A percentile compares a stretch with the other conserved stretches of the same genome.
Conservation (phyloP, 2,113 vertebrate genomes). For the Forbesichthys agassizii region DNA sequence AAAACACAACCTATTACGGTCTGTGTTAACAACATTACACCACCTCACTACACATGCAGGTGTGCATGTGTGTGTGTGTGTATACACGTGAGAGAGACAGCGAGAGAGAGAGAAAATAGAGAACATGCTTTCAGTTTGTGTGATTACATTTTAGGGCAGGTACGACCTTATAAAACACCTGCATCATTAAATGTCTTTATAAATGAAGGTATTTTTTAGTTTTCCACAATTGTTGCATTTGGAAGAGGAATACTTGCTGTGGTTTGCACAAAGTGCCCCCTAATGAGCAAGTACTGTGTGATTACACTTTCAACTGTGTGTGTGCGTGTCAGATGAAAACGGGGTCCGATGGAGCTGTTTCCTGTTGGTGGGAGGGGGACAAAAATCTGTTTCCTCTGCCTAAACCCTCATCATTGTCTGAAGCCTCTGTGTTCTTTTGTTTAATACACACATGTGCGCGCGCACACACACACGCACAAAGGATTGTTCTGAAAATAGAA, state of each 20-base stretch:
- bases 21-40: conserved; percentile 19
- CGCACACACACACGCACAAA: conserved; percentile 19
- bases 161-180: conserved; percentile 23
- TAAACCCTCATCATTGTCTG: conserved; percentile 66
- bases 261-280: conserved; percentile 45
- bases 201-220: conserved; percentile 46
- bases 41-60: conserved; percentile 4
- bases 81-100: not conserved
- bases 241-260: conserved; percentile 36
- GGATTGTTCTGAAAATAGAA: conserved; percentile 58
- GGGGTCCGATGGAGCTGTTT: conserved; percentile 67
- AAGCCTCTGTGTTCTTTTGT: conserved; percentile 57
- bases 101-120: not conserved
- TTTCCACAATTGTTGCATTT: conserved; percentile 42
- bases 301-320: conserved; percentile 13
- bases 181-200: conserved; percentile 4
- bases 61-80: conserved; percentile 3
- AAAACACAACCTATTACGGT: conserved; percentile 36
- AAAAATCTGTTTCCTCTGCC: conserved; percentile 72
- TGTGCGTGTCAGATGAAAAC: conserved; percentile 38
- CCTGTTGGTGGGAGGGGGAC: conserved; percentile 76
- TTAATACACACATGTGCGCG: conserved; percentile 29
- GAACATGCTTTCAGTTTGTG: not conserved
- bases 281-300: conserved; percentile 39
- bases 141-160: conserved; percentile 32